These are phyloP conservation scores for Mixornis gularis DNA, from an alignment of 2,113 vertebrate genomes.

Conservation along the genomic window DNA sequence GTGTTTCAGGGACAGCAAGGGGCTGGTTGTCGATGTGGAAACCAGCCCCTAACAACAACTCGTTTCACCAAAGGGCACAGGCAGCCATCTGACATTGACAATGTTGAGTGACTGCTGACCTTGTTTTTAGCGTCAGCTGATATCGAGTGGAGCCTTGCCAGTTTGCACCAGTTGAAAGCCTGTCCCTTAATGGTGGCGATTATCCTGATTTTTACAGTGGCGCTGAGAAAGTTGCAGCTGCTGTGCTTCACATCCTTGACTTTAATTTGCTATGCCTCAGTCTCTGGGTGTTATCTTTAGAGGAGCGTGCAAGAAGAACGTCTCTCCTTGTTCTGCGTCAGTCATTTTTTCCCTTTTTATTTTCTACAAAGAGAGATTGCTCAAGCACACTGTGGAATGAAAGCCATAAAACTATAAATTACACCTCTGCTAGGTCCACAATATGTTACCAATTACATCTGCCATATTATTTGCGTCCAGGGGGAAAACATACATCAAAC, in stretches of 20 bases:
- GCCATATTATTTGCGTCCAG: constrained; percentile 40
- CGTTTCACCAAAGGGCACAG: constrained; percentile 2
- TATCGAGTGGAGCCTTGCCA: constrained; percentile 30
- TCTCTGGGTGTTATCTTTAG: neutral
- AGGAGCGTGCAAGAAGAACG: neutral
- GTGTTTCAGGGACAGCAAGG: neutral
- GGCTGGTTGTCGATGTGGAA: neutral
- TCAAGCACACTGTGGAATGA: neutral
- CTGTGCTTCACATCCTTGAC: neutral
- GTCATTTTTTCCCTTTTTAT: neutral
- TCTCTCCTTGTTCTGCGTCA: neutral
- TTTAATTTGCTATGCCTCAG: neutral
- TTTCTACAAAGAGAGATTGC: neutral
- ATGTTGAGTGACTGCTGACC: constrained; percentile 44
- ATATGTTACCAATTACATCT: constrained; percentile 47
- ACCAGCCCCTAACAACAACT: constrained; percentile 23
- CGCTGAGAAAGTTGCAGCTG: neutral
- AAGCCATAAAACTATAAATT: constrained; percentile 52
- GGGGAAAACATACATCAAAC: constrained; percentile 42
- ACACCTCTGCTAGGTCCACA: constrained; percentile 29
- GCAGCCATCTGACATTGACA: constrained; percentile 15
- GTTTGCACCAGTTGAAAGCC: constrained; percentile 47
- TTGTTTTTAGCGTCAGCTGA: constrained; percentile 48
- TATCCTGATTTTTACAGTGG: neutral
- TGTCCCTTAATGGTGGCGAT: neutral